Conservation (phyloP, 2,888 invertebrate genomes). For the Drosophila peninsularis region DNA sequence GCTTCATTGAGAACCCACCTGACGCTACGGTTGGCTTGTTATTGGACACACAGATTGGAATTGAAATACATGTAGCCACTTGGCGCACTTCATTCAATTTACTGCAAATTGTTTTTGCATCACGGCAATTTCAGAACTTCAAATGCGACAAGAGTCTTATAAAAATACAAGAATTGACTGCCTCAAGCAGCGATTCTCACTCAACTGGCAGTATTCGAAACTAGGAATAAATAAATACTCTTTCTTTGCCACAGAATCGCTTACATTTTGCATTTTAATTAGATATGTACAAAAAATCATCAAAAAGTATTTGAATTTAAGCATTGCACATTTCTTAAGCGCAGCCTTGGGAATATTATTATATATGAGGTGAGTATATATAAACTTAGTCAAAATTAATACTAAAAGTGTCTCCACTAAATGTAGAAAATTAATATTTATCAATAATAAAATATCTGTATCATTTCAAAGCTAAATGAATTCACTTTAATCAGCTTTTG, state of each 20-base stretch:
- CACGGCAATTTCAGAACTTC: slow-evolving; percentile 32
- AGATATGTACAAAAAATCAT: background rate
- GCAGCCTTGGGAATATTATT: no score
- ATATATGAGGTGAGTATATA: no score
- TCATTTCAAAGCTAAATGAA: no score
- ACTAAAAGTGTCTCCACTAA: no score
- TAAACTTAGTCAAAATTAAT: no score
- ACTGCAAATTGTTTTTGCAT: slow-evolving; percentile 60
- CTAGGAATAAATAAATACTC: background rate
- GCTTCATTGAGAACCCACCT: slow-evolving; percentile 39
- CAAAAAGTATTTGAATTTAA: no score
- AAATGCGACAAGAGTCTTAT: background rate
- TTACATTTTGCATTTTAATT: background rate
- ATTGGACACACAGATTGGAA: slow-evolving; percentile 70
- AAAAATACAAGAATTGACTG: slow-evolving; percentile 7
- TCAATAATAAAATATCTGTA: no score
- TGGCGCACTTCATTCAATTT: slow-evolving; percentile 67
- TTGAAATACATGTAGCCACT: slow-evolving; percentile 55
- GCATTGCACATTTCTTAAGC: no score
- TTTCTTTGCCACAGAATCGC: background rate
- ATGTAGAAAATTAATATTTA: no score
- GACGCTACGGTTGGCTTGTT: slow-evolving; percentile 45
- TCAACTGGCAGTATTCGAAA: background rate
- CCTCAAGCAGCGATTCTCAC: background rate
- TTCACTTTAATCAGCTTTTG: background rate